phyloP scores from a whole-genome alignment of 2,888 invertebrate species.

The Blomia tropicalis region DNA sequence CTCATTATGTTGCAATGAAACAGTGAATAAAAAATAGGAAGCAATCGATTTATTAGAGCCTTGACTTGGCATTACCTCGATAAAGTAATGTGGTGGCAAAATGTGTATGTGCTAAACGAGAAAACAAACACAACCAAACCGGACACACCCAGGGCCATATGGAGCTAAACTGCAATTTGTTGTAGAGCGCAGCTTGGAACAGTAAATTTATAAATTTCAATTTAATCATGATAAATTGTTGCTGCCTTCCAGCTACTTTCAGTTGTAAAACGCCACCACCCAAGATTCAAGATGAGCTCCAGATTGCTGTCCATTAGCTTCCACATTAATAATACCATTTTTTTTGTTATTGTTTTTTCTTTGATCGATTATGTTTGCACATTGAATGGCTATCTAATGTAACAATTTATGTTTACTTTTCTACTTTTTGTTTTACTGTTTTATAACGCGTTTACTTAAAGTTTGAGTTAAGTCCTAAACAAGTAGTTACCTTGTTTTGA shows the following conservation, averaged over 20 bases:
- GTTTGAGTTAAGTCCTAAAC: no score
- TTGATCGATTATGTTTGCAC: conserved; percentile 13
- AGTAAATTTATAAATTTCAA: conserved; percentile 13
- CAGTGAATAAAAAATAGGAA: not conserved
- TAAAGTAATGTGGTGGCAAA: no score
- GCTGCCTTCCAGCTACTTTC: not conserved
- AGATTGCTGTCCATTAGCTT: not conserved
- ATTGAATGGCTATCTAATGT: not conserved
- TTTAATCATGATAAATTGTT: conserved; percentile 11
- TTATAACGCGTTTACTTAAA: not conserved
- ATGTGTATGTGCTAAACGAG: no score
- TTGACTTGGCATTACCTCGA: not conserved
- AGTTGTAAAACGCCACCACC: no score
- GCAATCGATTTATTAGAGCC: conserved; percentile 3
- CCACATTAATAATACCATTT: not conserved
- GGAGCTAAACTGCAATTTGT: no score
- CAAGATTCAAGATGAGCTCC: not conserved
- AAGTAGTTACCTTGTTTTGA: conserved; percentile 9
- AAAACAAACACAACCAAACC: no score
- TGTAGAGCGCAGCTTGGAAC: conserved; percentile 1
- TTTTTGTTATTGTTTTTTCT: not conserved
- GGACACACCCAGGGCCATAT: no score
- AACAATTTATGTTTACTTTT: conserved; percentile 1
- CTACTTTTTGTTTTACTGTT: not conserved
- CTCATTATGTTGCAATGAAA: not conserved